Conservation (phyloP, 2,888 invertebrate genomes). For the Amitus sp. region DNA sequence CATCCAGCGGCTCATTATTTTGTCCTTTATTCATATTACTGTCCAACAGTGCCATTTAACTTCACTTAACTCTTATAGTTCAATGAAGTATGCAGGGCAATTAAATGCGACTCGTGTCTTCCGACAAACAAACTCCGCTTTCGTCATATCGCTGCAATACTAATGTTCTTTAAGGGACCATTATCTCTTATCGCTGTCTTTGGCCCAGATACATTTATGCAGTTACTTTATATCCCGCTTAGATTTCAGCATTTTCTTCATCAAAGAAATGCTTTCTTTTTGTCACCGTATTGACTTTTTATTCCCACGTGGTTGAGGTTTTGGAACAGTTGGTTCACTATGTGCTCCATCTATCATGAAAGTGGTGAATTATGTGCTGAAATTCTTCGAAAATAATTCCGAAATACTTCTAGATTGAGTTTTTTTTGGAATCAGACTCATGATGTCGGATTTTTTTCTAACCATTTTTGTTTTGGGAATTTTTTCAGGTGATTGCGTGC, state of each 20-base stretch:
- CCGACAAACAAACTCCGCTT: conserved; percentile 38
- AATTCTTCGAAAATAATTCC: too few relatives aligned
- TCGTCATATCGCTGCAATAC: conserved; percentile 35
- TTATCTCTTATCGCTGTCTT: conserved; percentile 16
- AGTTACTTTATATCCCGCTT: conserved; percentile 13
- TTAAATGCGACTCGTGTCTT: conserved; percentile 34
- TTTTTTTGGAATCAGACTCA: too few relatives aligned
- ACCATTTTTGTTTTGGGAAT: too few relatives aligned
- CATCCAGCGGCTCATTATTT: conserved; percentile 35
- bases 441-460: too few relatives aligned
- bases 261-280: not conserved
- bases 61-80: conserved; percentile 40
- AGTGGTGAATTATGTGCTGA: too few relatives aligned
- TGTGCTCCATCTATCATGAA: too few relatives aligned
- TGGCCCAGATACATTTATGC: conserved; percentile 7
- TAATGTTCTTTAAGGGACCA: conserved; percentile 26
- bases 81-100: conserved; percentile 38
- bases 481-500: too few relatives aligned
- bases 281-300: too few relatives aligned
- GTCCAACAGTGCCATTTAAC: conserved; percentile 35
- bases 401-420: too few relatives aligned
- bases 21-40: conserved; percentile 38
- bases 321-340: too few relatives aligned
- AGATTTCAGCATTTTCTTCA: not conserved
- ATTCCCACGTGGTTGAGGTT: too few relatives aligned